Percentiles rank a stretch among this genome's conserved stretches.
Evolutionary conservation across 2,113 vertebrate genomes (phyloP).

Genomic region (Neoarius graeffei): DNA sequence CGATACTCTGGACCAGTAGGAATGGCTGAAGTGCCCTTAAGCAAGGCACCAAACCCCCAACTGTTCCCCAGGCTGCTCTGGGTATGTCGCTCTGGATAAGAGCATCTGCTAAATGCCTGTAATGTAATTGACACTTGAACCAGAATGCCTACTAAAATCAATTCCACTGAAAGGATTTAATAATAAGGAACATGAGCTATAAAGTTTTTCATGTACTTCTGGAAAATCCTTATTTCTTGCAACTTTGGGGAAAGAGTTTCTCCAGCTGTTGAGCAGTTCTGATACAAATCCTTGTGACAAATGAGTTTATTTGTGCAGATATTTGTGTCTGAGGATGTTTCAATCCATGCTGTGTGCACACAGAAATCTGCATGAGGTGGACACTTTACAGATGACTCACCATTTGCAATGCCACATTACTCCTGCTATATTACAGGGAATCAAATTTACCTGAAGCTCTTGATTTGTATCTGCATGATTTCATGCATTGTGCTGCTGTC

Average conservation of each 20-base stretch:
- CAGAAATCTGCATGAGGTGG: slow-evolving; percentile 1
- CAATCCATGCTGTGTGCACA: not conserved
- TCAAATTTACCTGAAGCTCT: too few species aligned
- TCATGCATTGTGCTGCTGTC: too few species aligned
- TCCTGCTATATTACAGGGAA: not conserved
- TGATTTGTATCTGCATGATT: too few species aligned
- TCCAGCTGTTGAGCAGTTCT: not conserved
- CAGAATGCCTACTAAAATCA: not conserved
- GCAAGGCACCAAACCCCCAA: too few species aligned
- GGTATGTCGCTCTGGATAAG: too few species aligned
- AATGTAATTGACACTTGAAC: not conserved
- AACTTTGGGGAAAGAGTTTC: not conserved
- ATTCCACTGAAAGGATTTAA: not conserved
- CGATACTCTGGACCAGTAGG: too few species aligned
- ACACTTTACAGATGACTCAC: not conserved
- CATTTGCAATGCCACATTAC: not conserved
- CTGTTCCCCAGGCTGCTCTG: too few species aligned
- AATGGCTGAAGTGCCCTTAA: too few species aligned
- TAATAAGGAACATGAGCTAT: not conserved
- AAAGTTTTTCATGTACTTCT: not conserved
- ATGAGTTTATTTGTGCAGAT: not conserved
- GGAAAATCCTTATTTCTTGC: not conserved
- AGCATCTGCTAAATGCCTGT: too few species aligned
- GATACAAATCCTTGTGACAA: not conserved
- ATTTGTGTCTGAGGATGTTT: not conserved